These are phyloP conservation scores for Enteromius argenteus DNA, from an alignment of 2,797 vertebrate species.

Conservation along the genomic window DNA sequence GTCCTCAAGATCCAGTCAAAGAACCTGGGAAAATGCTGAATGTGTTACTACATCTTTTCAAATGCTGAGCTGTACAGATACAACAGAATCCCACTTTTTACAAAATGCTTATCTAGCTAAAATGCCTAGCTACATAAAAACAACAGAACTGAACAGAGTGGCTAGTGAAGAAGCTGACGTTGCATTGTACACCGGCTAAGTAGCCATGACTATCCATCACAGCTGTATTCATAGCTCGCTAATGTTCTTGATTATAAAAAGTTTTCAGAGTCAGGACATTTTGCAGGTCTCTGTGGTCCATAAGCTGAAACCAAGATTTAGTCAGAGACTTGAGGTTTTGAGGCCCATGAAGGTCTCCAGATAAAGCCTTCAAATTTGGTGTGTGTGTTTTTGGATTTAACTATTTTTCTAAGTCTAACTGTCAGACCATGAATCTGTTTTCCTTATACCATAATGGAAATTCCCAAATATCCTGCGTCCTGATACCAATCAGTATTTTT, in stretches of 20 bases:
- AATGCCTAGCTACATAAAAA: conserved; percentile 12
- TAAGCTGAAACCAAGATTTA: not conserved
- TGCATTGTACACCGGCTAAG: not conserved
- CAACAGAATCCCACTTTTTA: conserved; percentile 12
- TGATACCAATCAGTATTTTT: not conserved
- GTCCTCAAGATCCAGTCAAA: not conserved
- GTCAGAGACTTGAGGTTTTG: not conserved
- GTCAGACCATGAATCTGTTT: not conserved
- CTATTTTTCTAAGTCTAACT: not conserved
- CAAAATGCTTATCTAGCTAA: not conserved
- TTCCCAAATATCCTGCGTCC: not conserved
- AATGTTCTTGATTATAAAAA: not conserved
- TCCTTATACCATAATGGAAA: not conserved
- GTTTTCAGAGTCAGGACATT: not conserved
- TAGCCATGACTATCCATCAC: not conserved
- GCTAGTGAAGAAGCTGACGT: conserved; percentile 7
- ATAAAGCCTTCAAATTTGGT: not conserved
- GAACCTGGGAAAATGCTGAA: not conserved
- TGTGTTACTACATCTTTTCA: not conserved
- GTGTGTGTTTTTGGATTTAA: not conserved
- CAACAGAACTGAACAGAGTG: not conserved
- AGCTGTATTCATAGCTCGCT: not conserved
- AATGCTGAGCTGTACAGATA: conserved; percentile 29
- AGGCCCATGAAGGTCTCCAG: not conserved
- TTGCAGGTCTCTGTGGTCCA: not conserved